Evolutionary conservation across 30 jellyfish, hydroid and myxozoan species (phyloP).

Genomic region (Aurelia aurita complex sp. Pacific): DNA sequence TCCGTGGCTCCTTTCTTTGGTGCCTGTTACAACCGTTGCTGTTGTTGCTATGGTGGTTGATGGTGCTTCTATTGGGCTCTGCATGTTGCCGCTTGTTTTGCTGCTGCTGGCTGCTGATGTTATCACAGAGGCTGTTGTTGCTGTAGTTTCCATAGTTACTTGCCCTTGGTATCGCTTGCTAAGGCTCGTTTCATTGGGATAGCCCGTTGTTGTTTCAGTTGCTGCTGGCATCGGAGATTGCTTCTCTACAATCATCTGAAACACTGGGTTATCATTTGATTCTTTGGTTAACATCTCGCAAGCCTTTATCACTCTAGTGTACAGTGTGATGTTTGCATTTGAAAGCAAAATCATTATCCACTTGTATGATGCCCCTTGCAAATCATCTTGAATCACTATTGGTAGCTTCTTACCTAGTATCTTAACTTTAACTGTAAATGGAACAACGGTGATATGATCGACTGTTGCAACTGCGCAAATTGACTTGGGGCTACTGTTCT

Average conservation of each 20-base stretch:
- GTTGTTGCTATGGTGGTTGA: too few species aligned
- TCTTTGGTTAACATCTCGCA: background rate
- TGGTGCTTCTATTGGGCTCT: too few species aligned
- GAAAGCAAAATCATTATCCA: conserved; percentile 11
- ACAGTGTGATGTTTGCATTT: conserved; percentile 26
- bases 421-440: conserved; percentile 14
- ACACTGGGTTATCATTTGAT: background rate
- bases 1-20: too few species aligned
- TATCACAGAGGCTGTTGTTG: too few species aligned
- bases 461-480: conserved; percentile 6
- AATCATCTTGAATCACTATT: background rate
- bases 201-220: too few species aligned
- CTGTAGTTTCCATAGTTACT: too few species aligned
- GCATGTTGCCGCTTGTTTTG: too few species aligned
- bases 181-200: too few species aligned
- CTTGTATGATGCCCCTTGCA: background rate
- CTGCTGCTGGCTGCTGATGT: too few species aligned
- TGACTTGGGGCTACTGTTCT: background rate
- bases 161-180: too few species aligned
- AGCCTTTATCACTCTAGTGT: conserved; percentile 30
- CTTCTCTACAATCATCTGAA: background rate
- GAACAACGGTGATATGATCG: conserved; percentile 2
- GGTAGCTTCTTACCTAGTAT: background rate
- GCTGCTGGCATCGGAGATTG: too few species aligned
- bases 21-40: too few species aligned